phyloP scores from a whole-genome alignment of 1,140 invertebrate genomes.

The Wiebesia pumilae region DNA sequence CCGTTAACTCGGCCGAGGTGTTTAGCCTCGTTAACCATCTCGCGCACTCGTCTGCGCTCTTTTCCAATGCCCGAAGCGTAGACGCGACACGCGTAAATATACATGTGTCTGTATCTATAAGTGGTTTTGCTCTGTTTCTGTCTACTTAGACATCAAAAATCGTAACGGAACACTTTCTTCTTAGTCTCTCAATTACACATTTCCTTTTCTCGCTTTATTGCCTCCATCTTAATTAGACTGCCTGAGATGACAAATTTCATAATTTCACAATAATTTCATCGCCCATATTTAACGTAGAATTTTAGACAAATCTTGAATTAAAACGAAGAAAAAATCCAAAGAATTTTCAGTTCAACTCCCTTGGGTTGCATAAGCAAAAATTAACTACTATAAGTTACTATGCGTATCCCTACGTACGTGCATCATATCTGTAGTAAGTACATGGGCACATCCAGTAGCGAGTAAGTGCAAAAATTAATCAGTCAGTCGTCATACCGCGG shows the following conservation, averaged over 20 bases:
- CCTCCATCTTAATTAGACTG: background rate
- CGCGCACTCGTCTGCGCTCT: constrained; percentile 45
- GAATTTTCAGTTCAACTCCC: background rate
- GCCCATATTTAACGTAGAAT: background rate
- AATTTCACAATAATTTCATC: background rate
- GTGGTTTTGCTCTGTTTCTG: constrained; percentile 50
- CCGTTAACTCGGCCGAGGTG: constrained; percentile 75
- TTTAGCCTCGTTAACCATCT: constrained; percentile 75
- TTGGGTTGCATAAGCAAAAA: background rate
- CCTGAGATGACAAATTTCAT: background rate
- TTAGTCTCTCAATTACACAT: constrained; percentile 31
- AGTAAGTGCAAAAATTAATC: background rate
- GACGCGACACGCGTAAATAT: constrained; percentile 43
- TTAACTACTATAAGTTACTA: background rate
- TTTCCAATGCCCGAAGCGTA: background rate
- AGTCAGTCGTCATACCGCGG: background rate
- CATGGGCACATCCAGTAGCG: background rate
- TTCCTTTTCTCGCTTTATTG: background rate
- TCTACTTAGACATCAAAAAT: constrained; percentile 33
- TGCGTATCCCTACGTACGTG: too few relatives aligned
- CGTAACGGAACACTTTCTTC: constrained; percentile 30
- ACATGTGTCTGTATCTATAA: constrained; percentile 13
- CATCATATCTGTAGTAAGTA: too few relatives aligned
- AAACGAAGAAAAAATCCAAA: too few relatives aligned
- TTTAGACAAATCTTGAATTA: too few relatives aligned